Evolutionary conservation across 2,797 vertebrate genomes (phyloP), one percentile per base, ranked within the genome.

Genomic region (Tauraco hartlaubi): DNA sequence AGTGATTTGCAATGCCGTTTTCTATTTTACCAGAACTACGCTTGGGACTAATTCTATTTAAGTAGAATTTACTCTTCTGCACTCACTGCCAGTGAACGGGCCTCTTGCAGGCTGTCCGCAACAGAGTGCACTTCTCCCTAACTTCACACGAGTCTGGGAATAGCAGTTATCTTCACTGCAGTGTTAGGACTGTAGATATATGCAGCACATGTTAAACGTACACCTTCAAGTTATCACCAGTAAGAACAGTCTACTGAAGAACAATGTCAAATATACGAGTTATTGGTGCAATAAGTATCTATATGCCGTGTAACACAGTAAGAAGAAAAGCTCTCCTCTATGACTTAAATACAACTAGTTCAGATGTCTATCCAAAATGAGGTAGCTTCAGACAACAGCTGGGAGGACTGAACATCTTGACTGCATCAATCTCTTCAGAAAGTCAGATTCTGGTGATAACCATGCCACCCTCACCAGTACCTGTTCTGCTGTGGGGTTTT

Each of bases 21-120:
- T 94, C 87, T 90, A 74, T 96, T 96, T 97, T 88, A 95, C 89
- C 89, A 95, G 78, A 96, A 85, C 79, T 74, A 76, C 84, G 86
- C 59, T 92, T 92, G 81, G 83, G 95, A 92, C 62, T 82, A 91
- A 86, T 84, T 88, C 88, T 86, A 64, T 83, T 94, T 79, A 56
- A 94, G 75, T 69, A 85, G 67, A 95, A 87, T 89, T 85, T 75
- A 91, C 77, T 71, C 90, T 69, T 77, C 67, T 85, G 71, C 72
- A 71, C 48, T 74, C 75, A 11, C 17, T 92, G 89, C 94, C 84
- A 93, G 21, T 25, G 37, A 85, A 87, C 0, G 5, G 92, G 71
- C 83, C 83, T 93, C 89, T 76, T 58, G 73, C 61, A 87, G 71
- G 61, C 75, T 95, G 44, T 83, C 52, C 41, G 22, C 44, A 78